Evolutionary conservation across 1,140 invertebrate genomes (phyloP), one percentile per base, ranked within the genome.

Genomic region (Manduca sexta): DNA sequence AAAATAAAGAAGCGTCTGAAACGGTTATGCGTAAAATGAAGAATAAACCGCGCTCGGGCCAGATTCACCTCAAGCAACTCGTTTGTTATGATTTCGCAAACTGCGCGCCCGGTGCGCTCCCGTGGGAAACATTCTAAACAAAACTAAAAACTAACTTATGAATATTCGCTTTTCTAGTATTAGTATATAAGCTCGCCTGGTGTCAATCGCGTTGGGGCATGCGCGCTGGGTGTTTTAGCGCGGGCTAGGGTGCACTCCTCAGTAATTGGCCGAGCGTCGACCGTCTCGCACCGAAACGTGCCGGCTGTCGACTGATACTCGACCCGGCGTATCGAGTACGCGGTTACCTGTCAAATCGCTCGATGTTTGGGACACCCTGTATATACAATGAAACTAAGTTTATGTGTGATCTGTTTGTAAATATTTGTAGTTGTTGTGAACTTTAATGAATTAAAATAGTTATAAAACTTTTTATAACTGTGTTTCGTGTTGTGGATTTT

Each of bases 111-210:
- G 30, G 37, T 52, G 29, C 33, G 42, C 16, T 49, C 64, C 70
- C 74, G 42, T 43, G 66, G 57, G 63, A 17, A 54, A 52, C 61
- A 74, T 77, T 68, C 52, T 68, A 72, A 72, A 71, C 65, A 69
- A 75, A 79, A 79, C 65, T 74, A 69, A 73, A 77, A 77, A 74
- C 56, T 73, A 74, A 77, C 75, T 81, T 79, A 70, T 74, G 66
- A 81, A 74, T 79, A 79, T 74, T 74, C 65, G 52, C 58, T 55
- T 34, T 46, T 63, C 51, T 63, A 66, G 54, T 49, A 46, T 63
- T 57, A 68, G 56, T 56, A 60, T 61, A 69, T 66, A 73, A 77
- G 74, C 64, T 74, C 54, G 54, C 45, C 59, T 40, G 66, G 68
- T 80, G 73, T 74, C 73, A 83, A 80, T 81, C 63, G 58, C 47